Conservation (phyloP, 2,797 vertebrate species). For the Pangasius macronema region DNA sequence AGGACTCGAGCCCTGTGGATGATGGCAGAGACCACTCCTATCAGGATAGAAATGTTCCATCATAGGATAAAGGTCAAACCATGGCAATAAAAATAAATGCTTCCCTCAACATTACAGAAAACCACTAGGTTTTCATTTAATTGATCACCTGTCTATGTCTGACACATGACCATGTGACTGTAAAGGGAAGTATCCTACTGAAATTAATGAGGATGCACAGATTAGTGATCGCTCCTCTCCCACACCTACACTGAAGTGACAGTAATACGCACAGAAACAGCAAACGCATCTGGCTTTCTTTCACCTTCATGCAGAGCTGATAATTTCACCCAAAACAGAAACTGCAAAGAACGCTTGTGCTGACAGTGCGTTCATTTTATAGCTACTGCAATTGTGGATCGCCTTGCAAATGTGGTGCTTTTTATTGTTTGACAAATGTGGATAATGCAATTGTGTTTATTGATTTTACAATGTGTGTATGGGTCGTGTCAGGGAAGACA, state of each 20-base stretch:
- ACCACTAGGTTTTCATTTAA: not conserved
- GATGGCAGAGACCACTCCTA: too few species aligned
- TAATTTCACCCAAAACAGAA: not conserved
- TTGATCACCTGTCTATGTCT: not conserved
- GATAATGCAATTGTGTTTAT: not conserved
- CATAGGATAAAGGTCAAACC: not conserved
- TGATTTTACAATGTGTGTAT: not conserved
- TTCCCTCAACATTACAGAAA: not conserved
- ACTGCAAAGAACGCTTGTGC: not conserved
- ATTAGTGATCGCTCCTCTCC: not conserved
- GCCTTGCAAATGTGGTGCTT: not conserved
- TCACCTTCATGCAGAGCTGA: not conserved
- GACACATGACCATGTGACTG: not conserved
- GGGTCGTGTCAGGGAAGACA: not conserved
- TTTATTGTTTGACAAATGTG: not conserved
- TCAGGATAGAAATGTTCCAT: not conserved
- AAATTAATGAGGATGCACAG: not conserved
- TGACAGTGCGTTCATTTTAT: not conserved
- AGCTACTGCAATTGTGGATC: not conserved
- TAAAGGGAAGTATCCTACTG: not conserved
- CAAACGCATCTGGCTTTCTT: not conserved
- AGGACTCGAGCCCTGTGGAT: not conserved
- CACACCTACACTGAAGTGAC: not conserved
- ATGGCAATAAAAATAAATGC: not conserved
- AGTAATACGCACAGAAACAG: not conserved